Conservation (phyloP, 2,888 invertebrate genomes). For the Perizoma affinitatum region DNA sequence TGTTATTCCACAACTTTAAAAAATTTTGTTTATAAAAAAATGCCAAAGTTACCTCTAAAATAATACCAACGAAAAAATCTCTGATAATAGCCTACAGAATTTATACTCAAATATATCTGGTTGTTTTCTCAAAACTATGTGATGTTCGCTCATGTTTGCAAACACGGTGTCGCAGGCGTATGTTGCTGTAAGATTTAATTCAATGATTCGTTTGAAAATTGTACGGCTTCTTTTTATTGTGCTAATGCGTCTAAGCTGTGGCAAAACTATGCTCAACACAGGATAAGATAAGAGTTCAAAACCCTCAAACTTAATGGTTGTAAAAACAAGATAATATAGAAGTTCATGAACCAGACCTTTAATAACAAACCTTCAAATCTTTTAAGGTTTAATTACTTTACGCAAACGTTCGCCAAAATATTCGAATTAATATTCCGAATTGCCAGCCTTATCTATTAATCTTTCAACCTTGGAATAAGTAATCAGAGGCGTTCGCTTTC, state of each 20-base stretch:
- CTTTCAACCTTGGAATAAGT: constrained; percentile 26
- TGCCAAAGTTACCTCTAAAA: too few species aligned
- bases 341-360: constrained; percentile 4
- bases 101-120: too few species aligned
- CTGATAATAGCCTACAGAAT: too few species aligned
- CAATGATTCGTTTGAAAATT: too few species aligned
- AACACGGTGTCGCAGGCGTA: too few species aligned
- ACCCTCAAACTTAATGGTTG: not conserved
- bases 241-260: not conserved
- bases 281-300: not conserved
- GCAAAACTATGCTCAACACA: not conserved
- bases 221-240: too few species aligned
- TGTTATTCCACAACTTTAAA: too few species aligned
- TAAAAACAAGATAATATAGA: not conserved
- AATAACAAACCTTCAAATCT: constrained; percentile 13
- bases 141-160: too few species aligned
- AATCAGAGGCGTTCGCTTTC: constrained; percentile 27
- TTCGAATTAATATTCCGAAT: constrained; percentile 23
- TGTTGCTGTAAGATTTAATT: too few species aligned
- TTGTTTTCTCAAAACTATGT: too few species aligned
- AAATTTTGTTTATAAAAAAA: too few species aligned
- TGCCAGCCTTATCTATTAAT: constrained; percentile 26
- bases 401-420: constrained; percentile 18
- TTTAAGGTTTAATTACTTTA: constrained; percentile 14
- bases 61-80: too few species aligned